These are phyloP conservation scores for Phylloscopus trochiloides DNA, from an alignment of 2,113 vertebrate species.

Conservation along the genomic window DNA sequence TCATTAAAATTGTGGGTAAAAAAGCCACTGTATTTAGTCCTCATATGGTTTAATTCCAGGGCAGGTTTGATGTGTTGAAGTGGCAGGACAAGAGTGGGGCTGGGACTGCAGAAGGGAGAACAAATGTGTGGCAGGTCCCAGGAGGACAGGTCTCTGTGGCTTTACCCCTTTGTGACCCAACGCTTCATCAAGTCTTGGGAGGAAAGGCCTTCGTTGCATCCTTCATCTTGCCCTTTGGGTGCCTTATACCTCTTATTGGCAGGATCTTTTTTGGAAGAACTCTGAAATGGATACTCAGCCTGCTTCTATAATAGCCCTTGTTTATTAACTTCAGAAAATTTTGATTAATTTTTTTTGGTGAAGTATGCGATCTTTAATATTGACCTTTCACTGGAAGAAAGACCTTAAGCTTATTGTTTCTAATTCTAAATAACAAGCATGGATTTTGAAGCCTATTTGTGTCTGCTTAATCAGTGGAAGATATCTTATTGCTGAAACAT, in stretches of 20 bases:
- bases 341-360: background rate
- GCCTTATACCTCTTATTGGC: background rate
- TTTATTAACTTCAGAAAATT: background rate
- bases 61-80: background rate
- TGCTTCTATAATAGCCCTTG: background rate
- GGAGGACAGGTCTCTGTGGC: background rate
- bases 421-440: background rate
- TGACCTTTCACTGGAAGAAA: background rate
- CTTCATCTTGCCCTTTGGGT: background rate
- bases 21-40: background rate
- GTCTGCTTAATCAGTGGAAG: background rate
- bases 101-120: background rate
- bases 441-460: background rate
- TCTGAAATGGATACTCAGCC: background rate
- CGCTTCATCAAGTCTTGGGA: background rate
- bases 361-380: background rate
- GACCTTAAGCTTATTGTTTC: background rate
- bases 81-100: background rate
- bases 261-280: background rate
- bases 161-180: background rate
- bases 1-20: rapidly evolving
- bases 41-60: background rate
- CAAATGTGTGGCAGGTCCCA: background rate
- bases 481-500: background rate
- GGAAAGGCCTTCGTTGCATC: background rate